Percentiles rank a stretch among this genome's conserved stretches.
Evolutionary conservation across 2,113 vertebrate species (phyloP).

Genomic region (Pluvianellus socialis): DNA sequence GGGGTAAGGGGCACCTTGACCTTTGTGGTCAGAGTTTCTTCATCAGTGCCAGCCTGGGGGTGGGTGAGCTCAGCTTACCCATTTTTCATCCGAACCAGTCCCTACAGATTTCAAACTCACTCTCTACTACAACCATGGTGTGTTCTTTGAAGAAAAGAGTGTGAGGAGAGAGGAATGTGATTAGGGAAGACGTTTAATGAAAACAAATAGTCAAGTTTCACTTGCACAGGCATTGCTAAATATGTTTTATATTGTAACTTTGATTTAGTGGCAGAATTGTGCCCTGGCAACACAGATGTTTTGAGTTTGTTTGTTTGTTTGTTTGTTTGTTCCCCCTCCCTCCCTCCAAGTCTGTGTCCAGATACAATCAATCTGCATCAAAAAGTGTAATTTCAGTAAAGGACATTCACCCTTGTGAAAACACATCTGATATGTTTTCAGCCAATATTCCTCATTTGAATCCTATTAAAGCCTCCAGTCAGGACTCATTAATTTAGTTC

Average conservation of each 20-base stretch:
- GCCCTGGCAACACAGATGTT: neutral
- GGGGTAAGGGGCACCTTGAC: neutral
- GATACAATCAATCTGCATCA: neutral
- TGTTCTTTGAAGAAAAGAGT: neutral
- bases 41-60: rapidly evolving
- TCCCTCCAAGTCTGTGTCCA: neutral
- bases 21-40: neutral
- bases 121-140: neutral
- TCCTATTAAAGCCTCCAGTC: neutral
- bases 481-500: neutral
- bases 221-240: neutral
- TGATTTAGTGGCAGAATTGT: neutral
- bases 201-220: neutral
- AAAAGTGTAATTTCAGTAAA: neutral
- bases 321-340: too few relatives aligned
- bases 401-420: neutral
- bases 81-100: neutral
- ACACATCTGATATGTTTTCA: neutral
- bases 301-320: neutral
- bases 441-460: neutral
- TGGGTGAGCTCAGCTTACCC: neutral
- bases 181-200: neutral
- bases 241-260: neutral
- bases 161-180: neutral
- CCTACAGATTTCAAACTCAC: neutral